These are phyloP conservation scores for Aphaenogaster rudis DNA, from an alignment of 1,140 invertebrate genomes.

Conservation along the genomic window DNA sequence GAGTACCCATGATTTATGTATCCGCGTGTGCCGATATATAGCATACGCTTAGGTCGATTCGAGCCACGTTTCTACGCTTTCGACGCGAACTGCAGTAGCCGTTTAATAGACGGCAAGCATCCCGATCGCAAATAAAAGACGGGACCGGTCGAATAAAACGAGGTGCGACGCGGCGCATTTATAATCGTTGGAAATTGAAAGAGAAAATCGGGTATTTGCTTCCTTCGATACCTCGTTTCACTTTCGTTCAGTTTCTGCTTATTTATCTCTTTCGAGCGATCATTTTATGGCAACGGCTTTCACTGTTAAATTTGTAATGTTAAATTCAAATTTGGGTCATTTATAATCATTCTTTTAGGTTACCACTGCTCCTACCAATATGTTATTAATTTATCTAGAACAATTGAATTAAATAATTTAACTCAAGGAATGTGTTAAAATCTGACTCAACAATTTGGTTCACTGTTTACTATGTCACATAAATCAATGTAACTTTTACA, in stretches of 20 bases:
- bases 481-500: no score
- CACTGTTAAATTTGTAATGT: no score
- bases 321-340: no score
- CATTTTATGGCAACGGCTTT: not conserved
- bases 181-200: constrained; percentile 37
- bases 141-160: constrained; percentile 53
- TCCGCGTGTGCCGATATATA: constrained; percentile 14
- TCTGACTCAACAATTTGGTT: no score
- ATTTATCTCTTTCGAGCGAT: constrained; percentile 5
- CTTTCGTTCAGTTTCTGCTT: constrained; percentile 61
- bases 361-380: no score
- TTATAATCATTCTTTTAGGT: no score
- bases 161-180: constrained; percentile 22
- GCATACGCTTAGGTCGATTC: constrained; percentile 48
- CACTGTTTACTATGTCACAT: no score
- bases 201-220: constrained; percentile 73
- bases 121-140: constrained; percentile 69
- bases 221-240: constrained; percentile 60
- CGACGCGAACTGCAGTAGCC: constrained; percentile 58
- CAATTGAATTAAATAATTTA: no score
- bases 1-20: constrained; percentile 61
- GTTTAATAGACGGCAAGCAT: constrained; percentile 63
- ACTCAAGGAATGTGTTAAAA: no score
- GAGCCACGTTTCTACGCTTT: constrained; percentile 56
- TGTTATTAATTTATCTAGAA: no score